Evolutionary conservation across 2,797 vertebrate species (phyloP), one percentile per base, ranked within the genome.

Genomic region (Sebastes minor): DNA sequence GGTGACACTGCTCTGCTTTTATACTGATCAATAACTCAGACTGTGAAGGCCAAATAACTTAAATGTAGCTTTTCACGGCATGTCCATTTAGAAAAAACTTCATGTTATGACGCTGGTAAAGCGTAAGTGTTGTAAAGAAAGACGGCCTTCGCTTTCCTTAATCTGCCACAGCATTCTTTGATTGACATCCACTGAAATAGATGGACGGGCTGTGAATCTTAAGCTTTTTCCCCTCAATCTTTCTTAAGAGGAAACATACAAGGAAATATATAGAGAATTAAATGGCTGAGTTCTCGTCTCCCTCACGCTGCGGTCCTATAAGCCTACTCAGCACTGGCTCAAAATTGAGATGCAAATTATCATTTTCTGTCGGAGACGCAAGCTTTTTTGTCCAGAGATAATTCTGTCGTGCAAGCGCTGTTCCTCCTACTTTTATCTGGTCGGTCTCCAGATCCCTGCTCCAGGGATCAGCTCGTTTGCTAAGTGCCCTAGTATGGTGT

Each of bases 401-500:
- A 89, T 88, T 91, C 77, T 72, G 72, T 81, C 59, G 66, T 71
- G 68, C 63, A 12, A 12, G 27, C n/a, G 46, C 62, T 42, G 74
- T 75, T 80, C 78, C 90, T 90, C 82, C 74, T 86, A 74, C 88
- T 90, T 90, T 88, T 86, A 91, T 80, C 87, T 78, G 12, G 59
- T 76, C 35, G 78, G 87, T 84, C 90, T 91, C 90, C 88, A 81
- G 91, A 89, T 92, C 82, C 85, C 80, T 71, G 89, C 93, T 91
- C 92, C 75, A 38, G 91, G 89, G 92, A 93, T 88, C 80, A 84
- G 86, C 81, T 81, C 59, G 74, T 77, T 87, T 68, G 82, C 75
- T 88, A 86, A 86, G 89, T 91, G 92, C 57, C 92, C 94, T 74
- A 90, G 84, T 92, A 91, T 82, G 83, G 55, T 86, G 94, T 94